A percentile compares a stretch with the other conserved stretches of the same genome.
Evolutionary conservation across 2,888 invertebrate genomes (phyloP).

Genomic region (Tetranychus piercei): DNA sequence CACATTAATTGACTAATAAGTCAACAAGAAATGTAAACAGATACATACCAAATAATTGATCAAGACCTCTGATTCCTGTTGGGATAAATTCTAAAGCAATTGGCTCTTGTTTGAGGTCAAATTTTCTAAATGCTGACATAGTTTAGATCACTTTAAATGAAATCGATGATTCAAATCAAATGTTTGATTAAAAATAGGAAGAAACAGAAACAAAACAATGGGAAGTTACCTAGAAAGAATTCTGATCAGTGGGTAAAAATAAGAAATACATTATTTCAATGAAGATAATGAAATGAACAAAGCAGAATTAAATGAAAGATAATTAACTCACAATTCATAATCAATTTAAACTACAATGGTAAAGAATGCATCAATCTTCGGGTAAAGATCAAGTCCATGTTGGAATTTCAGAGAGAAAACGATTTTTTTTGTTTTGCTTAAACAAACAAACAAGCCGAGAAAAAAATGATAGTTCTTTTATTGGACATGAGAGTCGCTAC

Average conservation of each 20-base stretch:
- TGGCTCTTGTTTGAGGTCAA: background rate
- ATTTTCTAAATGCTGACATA: background rate
- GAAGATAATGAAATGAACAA: background rate
- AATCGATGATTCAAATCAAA: background rate
- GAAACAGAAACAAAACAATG: background rate
- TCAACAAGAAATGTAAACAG: background rate
- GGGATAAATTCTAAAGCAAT: background rate
- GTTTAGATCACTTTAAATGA: background rate
- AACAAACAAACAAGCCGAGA: no score
- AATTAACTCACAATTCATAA: no score
- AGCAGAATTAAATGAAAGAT: no score
- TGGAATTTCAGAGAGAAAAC: no score
- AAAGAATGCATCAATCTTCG: no score
- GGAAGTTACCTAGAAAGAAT: background rate
- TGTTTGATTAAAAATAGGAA: background rate
- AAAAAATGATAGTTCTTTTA: no score
- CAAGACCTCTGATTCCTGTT: background rate
- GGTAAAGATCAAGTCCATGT: no score
- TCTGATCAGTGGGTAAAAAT: background rate
- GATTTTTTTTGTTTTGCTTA: no score
- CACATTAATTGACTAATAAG: background rate
- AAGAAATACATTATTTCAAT: background rate
- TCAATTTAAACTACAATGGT: no score
- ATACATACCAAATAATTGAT: slow-evolving; percentile 6
- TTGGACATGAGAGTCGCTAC: no score